Evolutionary conservation across 2,797 vertebrate species (phyloP), one percentile per base, ranked within the genome.

Genomic region (Aldrovandia affinis): DNA sequence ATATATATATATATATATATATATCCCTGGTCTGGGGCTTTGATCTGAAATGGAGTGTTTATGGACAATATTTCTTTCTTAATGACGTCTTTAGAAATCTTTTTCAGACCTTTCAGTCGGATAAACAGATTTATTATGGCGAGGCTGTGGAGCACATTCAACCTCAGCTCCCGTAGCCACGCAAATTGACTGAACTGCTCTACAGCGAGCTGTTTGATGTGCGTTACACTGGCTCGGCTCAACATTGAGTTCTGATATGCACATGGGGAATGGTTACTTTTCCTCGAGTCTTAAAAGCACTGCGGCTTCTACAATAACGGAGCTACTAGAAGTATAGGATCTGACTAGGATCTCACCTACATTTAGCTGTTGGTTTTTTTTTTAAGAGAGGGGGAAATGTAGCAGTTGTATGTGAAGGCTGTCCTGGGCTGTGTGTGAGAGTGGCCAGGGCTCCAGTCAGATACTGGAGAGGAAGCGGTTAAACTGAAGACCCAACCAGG

Each of bases 31-130:
- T 30, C 47, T 52, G 28, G 42, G 28, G 59, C 4, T 42, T 68
- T 52, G 28, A 82, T 70, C 63, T 82, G 20, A 28, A 33, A 82
- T 20, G 36, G 65, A 22, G 50, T 65, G 42, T 63, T 81, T 61
- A 81, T 42, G 81, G 25, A 30, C 70, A 78, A 59, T 77, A 14
- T 75, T 55, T 83, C 18, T 83, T 83, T 50, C 61, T 65, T 55
- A 52, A 30, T 83, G 36, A 50, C 50, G 54, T 57, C 47, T 77
- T 55, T 55, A 75, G 22, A n/a, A 75, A 44, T 77, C 14, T 2
- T 44, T 75, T 44, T 83, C 42, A 73, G 54, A 77, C 81, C 81
- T n/a, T n/a, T 42, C 65, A 83, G 65, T 20, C 68, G 54, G 70
- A 83, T n/a, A 3, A 33, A 28, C 81, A 75, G 44, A 42, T 83